phyloP scores from a whole-genome alignment of 2,888 invertebrate species.

The Lepidocyrtoides sp. region DNA sequence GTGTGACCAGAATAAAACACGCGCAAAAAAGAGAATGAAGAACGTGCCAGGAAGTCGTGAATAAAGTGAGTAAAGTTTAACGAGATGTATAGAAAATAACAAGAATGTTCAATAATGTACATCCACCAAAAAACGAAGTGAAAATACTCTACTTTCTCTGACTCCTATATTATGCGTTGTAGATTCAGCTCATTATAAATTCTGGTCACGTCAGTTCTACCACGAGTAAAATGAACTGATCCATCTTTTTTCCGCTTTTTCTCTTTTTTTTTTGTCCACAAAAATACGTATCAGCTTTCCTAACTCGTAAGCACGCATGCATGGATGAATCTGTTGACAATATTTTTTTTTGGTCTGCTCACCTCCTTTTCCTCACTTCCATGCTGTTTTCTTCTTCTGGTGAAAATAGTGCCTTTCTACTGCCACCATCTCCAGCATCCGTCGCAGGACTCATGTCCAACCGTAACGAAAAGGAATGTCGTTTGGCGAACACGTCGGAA shows the following conservation, averaged over 20 bases:
- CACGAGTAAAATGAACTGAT: slow-evolving; percentile 60
- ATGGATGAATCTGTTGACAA: slow-evolving; percentile 20
- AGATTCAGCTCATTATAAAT: slow-evolving; percentile 53
- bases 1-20: slow-evolving; percentile 24
- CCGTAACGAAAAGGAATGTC: slow-evolving; percentile 73
- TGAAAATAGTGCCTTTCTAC: slow-evolving; percentile 74
- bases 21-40: background rate
- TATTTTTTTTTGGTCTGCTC: background rate
- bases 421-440: slow-evolving; percentile 69
- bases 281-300: slow-evolving; percentile 13
- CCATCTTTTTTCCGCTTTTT: slow-evolving; percentile 36
- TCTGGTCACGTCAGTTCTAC: slow-evolving; percentile 27
- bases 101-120: background rate
- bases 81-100: background rate
- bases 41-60: slow-evolving; percentile 52
- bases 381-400: slow-evolving; percentile 72
- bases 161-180: background rate
- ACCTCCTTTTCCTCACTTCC: slow-evolving; percentile 72
- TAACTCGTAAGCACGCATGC: background rate
- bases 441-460: slow-evolving; percentile 75
- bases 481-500: slow-evolving; percentile 73
- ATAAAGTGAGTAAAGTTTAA: background rate
- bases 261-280: background rate
- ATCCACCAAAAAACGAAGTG: background rate
- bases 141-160: slow-evolving; percentile 24